Evolutionary conservation across 2,113 vertebrate species (phyloP), one percentile per base, ranked within the genome.

Genomic region (Scopus umbretta): DNA sequence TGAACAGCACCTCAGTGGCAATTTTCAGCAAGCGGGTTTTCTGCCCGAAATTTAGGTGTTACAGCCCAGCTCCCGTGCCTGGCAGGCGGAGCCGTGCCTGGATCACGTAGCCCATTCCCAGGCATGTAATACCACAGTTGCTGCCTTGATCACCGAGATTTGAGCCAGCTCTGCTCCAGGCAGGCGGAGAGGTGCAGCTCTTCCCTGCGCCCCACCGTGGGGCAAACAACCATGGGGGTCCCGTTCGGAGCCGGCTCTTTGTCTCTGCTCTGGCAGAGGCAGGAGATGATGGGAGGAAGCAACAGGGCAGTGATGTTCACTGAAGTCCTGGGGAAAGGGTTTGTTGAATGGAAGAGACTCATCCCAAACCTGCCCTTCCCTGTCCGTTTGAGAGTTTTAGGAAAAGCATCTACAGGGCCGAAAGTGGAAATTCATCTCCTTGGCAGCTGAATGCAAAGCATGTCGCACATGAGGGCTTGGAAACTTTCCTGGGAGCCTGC

Each of bases 141-240:
- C 74, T 73, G 56, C 68, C 72, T 56, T 5, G 0, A 14, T 11
- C 49, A 2, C 11, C 0, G 8, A 29, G 47, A 10, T 26, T 4
- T 3, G 74, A 94, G 88, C 58, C 73, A 9, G 71, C 47, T 47
- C 73, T 4, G 70, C 61, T 72, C 42, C 75, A 8, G 90, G 42
- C 56, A 45, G 52, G 56, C 4, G 0, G 36, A 22, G 66, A 55
- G 27, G 32, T 9, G 61, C 61, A 85, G 61, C 61, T 47, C 52
- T 49, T 81, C 45, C 38, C 52, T 1, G 3, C 58, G 9, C 15
- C 55, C 66, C 9, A 1, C 67, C 6, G 2, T 1, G 27, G 58
- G 42, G 8, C 18, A 10, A 34, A 36, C 30, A 32, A 9, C 59
- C 9, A 0, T 32, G 53, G 2, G 74, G 71, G 79, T 90, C 88